Base-by-base conservation (phyloP, 2,888 invertebrate genomes). In the Torymus auratus region DNA sequence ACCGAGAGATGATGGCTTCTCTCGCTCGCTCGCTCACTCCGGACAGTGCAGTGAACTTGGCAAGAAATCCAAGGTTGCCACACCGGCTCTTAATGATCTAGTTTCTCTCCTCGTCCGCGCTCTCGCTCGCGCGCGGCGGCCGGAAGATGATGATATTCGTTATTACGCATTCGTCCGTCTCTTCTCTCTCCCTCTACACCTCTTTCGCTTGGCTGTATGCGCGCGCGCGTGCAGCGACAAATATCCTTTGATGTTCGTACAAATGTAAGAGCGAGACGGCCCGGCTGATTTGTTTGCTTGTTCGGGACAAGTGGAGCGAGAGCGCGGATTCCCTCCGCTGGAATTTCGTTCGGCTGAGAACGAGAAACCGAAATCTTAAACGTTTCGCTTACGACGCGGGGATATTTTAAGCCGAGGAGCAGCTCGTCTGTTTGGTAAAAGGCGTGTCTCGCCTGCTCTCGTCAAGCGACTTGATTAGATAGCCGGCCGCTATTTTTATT, bases 31-130 rank as follows among this genome's bases (percentile, higher is more conserved):
- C 55, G 23, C 23, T 55, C 23, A 17, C 78, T 68, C 20, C 13
- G 61, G 85, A 84, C 87, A 86, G 89, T 89, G 88, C 89, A 89
- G 85, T 90, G 89, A 89, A 89, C 90, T 89, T 89, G 88, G 88
- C 88, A 89, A 89, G 88, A 89, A 89, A 88, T 85, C 86, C 89
- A 89, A 89, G 90, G 90, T 88, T 88, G 87, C 86, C 70, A 60
- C 68, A 76, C 83, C 83, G 85, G 80, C 77, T 86, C 88, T 88
- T 89, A 88, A 89, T 89, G 89, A 89, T 89, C 89, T 89, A 89
- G 89, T 89, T 89, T 89, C 88, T 88, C 76, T 67, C 61, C 52
- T 12, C 70, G n/a, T 85, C 85, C 28, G 28, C 28, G 28, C 3
- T 28, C 28, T 3, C 28, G 28, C 20, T 2, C 28, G 28, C 28